These are phyloP conservation scores for Apodemia mormo DNA, from an alignment of 2,888 invertebrate species.

Conservation along the genomic window DNA sequence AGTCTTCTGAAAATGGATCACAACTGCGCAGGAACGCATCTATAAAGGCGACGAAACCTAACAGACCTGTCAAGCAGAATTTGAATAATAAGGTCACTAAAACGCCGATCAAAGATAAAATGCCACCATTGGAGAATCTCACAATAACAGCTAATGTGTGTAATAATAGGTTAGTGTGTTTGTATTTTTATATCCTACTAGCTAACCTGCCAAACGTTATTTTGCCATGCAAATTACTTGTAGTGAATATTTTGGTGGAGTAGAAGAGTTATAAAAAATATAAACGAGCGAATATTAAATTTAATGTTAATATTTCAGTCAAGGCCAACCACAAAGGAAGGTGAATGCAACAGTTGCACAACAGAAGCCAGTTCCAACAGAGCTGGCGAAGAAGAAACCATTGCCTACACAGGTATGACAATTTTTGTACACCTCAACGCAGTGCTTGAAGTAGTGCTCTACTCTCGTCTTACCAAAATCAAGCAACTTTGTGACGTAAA, in stretches of 20 bases:
- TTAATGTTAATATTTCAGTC: slow-evolving; percentile 44
- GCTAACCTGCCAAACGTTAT: no score
- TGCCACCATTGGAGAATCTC: slow-evolving; percentile 57
- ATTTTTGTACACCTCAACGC: slow-evolving; percentile 22
- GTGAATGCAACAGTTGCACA: slow-evolving; percentile 61
- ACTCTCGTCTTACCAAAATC: no score
- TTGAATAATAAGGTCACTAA: slow-evolving; percentile 36
- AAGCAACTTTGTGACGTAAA: no score
- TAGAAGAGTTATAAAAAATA: no score
- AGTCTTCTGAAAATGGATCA: slow-evolving; percentile 55
- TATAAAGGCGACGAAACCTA: slow-evolving; percentile 50
- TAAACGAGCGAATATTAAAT: no score
- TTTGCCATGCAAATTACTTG: no score
- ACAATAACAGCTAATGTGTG: slow-evolving; percentile 58
- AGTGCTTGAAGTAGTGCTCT: no score
- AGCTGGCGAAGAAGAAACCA: slow-evolving; percentile 55
- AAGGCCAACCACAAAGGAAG: slow-evolving; percentile 48
- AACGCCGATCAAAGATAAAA: slow-evolving; percentile 47
- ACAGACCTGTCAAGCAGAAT: slow-evolving; percentile 41
- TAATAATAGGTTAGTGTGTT: slow-evolving; percentile 56
- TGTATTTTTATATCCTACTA: neutral
- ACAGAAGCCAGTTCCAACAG: slow-evolving; percentile 68
- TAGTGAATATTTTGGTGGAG: no score
- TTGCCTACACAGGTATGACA: slow-evolving; percentile 47
- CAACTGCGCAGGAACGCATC: slow-evolving; percentile 60